Conservation (phyloP, 2,113 vertebrate species). For the Sardina pilchardus region DNA sequence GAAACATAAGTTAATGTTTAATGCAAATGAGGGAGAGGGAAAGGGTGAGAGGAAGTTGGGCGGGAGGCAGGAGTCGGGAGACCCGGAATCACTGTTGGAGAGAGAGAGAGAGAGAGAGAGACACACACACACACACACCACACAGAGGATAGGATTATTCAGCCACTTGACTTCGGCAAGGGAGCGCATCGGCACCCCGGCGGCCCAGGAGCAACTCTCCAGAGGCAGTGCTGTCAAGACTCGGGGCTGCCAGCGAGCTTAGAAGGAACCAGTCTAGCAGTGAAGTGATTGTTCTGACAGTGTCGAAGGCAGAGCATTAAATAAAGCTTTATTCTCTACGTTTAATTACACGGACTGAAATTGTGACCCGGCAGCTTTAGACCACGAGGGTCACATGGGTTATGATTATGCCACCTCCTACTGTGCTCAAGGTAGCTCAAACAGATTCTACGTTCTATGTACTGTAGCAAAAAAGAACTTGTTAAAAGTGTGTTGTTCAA, state of each 20-base stretch:
- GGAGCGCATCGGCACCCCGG: neutral
- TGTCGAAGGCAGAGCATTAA: neutral
- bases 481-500: neutral
- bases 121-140: neutral
- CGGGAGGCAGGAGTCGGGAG: neutral
- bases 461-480: neutral
- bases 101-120: no score
- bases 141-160: neutral
- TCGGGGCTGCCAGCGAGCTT: neutral
- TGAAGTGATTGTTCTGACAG: neutral
- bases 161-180: neutral
- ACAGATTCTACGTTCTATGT: neutral
- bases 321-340: neutral
- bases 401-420: neutral
- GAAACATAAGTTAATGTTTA: conserved; percentile 18
- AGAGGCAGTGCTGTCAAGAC: neutral
- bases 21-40: neutral
- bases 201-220: neutral
- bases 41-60: neutral
- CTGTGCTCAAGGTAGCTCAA: neutral
- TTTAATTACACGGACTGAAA: neutral
- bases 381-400: neutral
- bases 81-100: no score
- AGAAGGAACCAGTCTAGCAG: neutral
- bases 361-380: neutral